These are phyloP conservation scores for Temnothorax nylanderi DNA, from an alignment of 1,140 invertebrate genomes.

Conservation along the genomic window DNA sequence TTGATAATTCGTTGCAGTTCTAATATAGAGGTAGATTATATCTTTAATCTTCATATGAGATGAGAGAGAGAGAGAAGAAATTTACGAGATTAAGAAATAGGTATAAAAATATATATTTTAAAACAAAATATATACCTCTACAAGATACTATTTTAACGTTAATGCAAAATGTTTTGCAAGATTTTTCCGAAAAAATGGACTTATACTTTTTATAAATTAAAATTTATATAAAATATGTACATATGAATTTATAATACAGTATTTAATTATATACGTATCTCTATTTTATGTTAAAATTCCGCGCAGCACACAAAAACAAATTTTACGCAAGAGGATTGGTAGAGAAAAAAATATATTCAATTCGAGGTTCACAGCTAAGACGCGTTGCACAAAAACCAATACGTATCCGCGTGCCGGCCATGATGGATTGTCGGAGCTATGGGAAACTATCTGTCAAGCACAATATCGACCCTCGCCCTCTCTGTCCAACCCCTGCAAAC, in stretches of 20 bases:
- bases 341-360: constrained; percentile 78
- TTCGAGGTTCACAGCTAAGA: constrained; percentile 82
- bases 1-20: neutral
- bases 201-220: neutral
- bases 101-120: too few species aligned
- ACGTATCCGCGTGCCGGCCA: constrained; percentile 83
- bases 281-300: constrained; percentile 17
- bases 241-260: neutral
- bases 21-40: constrained; percentile 13
- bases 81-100: too few species aligned
- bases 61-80: too few species aligned
- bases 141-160: neutral
- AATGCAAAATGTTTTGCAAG: neutral
- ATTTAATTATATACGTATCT: neutral
- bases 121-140: too few species aligned
- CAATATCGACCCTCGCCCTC: constrained; percentile 85
- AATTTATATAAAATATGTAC: neutral
- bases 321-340: constrained; percentile 63
- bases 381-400: constrained; percentile 82
- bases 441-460: constrained; percentile 86
- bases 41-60: neutral
- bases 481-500: constrained; percentile 80
- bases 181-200: neutral
- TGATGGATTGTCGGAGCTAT: constrained; percentile 85
- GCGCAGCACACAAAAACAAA: constrained; percentile 35